phyloP scores from a whole-genome alignment of 1,140 invertebrate genomes.

The Bombus sylvicola region DNA sequence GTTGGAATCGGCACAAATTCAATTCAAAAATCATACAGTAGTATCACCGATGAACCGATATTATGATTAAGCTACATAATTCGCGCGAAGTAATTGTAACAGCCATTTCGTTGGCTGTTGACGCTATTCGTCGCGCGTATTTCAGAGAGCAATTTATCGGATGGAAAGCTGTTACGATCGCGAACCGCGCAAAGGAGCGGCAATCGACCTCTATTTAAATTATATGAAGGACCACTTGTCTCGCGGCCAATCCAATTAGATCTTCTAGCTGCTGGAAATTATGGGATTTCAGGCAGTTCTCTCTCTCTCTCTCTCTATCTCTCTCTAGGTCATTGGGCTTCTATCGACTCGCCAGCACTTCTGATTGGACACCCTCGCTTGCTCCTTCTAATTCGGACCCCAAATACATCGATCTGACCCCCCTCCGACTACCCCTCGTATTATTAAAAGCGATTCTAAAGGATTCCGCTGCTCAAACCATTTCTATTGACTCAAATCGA shows the following conservation, averaged over 20 bases:
- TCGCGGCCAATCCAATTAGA: slow-evolving; percentile 48
- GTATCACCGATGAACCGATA: neutral
- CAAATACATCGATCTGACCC: neutral
- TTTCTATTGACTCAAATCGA: neutral
- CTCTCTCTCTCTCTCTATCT: neutral
- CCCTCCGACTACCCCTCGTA: neutral
- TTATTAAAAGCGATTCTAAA: slow-evolving; percentile 7
- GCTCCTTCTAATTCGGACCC: slow-evolving; percentile 23
- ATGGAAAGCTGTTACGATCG: slow-evolving; percentile 16
- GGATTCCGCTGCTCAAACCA: neutral
- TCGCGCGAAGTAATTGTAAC: neutral
- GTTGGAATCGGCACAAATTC: neutral
- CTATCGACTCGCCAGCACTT: slow-evolving; percentile 24
- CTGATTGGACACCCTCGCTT: neutral
- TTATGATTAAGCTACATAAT: slow-evolving; percentile 14
- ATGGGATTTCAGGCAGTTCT: slow-evolving; percentile 31
- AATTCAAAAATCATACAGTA: neutral
- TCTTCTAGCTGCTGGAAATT: slow-evolving; percentile 48
- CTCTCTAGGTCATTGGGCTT: slow-evolving; percentile 28
- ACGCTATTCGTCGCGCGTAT: neutral
- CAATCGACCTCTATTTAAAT: slow-evolving; percentile 52
- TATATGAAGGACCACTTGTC: slow-evolving; percentile 50
- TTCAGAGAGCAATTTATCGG: slow-evolving; percentile 55
- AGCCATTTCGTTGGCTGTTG: neutral
- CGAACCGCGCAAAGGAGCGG: slow-evolving; percentile 1